Conservation (phyloP, 2,888 invertebrate genomes). For the Vandiemenella viatica region DNA sequence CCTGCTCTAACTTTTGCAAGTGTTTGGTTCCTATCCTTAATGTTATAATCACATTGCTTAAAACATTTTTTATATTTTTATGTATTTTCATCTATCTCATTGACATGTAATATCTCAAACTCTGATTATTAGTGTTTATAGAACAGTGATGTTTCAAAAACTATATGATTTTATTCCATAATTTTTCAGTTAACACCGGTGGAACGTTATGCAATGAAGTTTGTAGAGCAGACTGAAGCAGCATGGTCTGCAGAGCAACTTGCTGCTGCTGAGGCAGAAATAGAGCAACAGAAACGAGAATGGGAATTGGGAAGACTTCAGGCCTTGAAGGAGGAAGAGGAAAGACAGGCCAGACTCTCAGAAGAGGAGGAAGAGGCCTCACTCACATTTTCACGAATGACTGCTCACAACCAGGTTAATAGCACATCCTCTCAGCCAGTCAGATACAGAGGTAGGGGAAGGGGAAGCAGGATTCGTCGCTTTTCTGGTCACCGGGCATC, state of each 20-base stretch:
- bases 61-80: too few species aligned
- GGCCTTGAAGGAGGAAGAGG: conserved; percentile 50
- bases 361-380: conserved; percentile 46
- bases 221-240: conserved; percentile 75
- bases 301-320: conserved; percentile 76
- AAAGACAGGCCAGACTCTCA: conserved; percentile 33
- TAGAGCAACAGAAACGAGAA: conserved; percentile 69
- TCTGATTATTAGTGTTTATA: too few species aligned
- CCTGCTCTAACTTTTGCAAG: too few species aligned
- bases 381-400: conserved; percentile 60
- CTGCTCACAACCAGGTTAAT: conserved; percentile 75
- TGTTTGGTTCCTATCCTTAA: too few species aligned
- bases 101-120: too few species aligned
- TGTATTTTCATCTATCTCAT: too few species aligned
- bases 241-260: conserved; percentile 67
- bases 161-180: too few species aligned
- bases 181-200: conserved; percentile 69
- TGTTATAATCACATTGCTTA: too few species aligned
- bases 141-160: too few species aligned
- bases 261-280: conserved; percentile 74
- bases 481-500: background rate
- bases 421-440: conserved; percentile 24
- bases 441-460: conserved; percentile 22
- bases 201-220: conserved; percentile 87
- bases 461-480: conserved; percentile 15